These are phyloP conservation scores for Tetheella fluctuosa DNA, from an alignment of 2,888 invertebrate species.

Conservation along the genomic window DNA sequence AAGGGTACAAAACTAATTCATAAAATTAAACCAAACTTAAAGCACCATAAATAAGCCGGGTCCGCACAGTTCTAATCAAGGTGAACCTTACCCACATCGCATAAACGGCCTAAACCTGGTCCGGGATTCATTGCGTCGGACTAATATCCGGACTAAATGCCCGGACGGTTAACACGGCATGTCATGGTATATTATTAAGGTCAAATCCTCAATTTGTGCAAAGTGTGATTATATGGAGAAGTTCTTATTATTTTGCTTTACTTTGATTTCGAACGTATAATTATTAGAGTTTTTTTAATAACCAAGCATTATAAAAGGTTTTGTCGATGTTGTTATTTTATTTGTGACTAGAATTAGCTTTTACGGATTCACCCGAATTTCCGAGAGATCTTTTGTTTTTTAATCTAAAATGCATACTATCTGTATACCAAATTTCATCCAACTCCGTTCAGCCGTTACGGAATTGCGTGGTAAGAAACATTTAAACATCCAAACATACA, in stretches of 20 bases:
- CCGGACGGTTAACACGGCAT: constrained; percentile 31
- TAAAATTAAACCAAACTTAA: constrained; percentile 1
- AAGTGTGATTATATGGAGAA: not conserved
- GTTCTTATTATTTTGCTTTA: not conserved
- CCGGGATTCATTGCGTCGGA: constrained; percentile 42
- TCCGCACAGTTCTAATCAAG: constrained; percentile 5
- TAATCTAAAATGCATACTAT: no score
- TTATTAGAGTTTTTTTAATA: no score
- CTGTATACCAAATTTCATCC: no score
- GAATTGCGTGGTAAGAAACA: no score
- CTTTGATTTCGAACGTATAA: no score
- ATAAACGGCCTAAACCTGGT: constrained; percentile 22
- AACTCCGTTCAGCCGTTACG: no score
- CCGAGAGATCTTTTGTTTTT: no score
- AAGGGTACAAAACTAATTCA: constrained; percentile 2
- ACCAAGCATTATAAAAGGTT: no score
- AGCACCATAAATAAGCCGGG: constrained; percentile 7
- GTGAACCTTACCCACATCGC: not conserved
- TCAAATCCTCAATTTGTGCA: constrained; percentile 13
- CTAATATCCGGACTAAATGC: constrained; percentile 41
- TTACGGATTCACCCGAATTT: no score
- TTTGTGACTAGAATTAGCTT: no score
- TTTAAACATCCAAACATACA: no score
- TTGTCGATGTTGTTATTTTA: no score
- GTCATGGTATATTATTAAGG: constrained; percentile 21